A percentile compares a stretch with the other conserved stretches of the same genome.
Conservation (phyloP, 2,113 vertebrate species). For the Grammomys surdaster region DNA sequence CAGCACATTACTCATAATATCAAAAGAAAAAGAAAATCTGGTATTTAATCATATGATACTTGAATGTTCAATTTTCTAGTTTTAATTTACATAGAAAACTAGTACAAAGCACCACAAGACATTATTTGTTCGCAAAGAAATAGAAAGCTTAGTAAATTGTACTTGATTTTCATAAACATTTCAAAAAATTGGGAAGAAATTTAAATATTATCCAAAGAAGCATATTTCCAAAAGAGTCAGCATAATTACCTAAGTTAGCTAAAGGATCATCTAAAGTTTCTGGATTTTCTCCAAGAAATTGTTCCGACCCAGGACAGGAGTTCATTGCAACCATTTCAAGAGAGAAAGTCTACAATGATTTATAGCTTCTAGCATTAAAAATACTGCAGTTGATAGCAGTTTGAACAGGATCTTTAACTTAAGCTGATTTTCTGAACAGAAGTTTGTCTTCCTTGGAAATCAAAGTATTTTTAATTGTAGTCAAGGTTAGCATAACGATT, state of each 20-base stretch:
- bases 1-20: neutral
- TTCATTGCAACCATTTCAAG: neutral
- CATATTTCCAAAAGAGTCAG: neutral
- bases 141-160: slow-evolving; percentile 59
- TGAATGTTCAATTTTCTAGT: slow-evolving; percentile 14
- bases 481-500: neutral
- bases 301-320: neutral
- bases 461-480: slow-evolving; percentile 27
- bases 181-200: slow-evolving; percentile 58
- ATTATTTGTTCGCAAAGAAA: slow-evolving; percentile 11
- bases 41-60: neutral
- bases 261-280: neutral
- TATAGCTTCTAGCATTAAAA: slow-evolving; percentile 23
- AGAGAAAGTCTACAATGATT: neutral
- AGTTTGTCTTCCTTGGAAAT: slow-evolving; percentile 23
- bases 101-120: neutral
- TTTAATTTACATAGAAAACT: slow-evolving; percentile 19
- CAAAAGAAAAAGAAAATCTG: slow-evolving; percentile 11
- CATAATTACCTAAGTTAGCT: slow-evolving; percentile 43
- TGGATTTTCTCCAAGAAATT: slow-evolving; percentile 69
- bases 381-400: neutral
- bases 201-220: slow-evolving; percentile 39
- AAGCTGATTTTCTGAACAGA: neutral
- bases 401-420: slow-evolving; percentile 12
- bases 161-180: slow-evolving; percentile 68